phyloP scores from a whole-genome alignment of 2,888 invertebrate species.

The Strigamia transsilvanica region DNA sequence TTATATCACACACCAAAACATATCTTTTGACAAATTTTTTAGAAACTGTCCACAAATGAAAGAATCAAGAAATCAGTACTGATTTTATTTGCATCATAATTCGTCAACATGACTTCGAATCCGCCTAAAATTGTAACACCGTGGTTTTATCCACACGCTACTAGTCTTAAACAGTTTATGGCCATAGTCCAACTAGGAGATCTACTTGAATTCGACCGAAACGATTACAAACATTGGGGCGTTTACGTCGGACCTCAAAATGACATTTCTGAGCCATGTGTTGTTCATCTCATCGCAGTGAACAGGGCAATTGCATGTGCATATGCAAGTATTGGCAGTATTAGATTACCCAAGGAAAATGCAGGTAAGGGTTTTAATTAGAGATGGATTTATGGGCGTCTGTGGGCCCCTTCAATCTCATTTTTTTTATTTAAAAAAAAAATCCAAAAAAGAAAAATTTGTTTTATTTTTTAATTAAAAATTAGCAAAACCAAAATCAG shows the following conservation, averaged over 20 bases:
- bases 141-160: neutral
- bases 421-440: too few species aligned
- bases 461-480: neutral
- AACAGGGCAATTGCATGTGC: neutral
- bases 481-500: too few species aligned
- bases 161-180: neutral
- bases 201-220: neutral
- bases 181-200: neutral
- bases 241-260: neutral
- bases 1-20: too few species aligned
- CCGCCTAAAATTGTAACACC: neutral
- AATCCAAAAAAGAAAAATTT: too few species aligned
- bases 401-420: too few species aligned
- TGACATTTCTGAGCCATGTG: neutral
- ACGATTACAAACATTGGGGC: neutral
- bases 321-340: neutral
- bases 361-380: neutral
- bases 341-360: neutral
- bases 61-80: neutral
- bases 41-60: too few species aligned
- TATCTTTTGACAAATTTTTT: too few species aligned
- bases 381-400: too few species aligned
- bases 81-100: neutral
- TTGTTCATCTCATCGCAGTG: neutral
- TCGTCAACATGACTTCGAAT: neutral